These are phyloP conservation scores for Rhysida immarginata DNA, from an alignment of 1,140 invertebrate genomes.

Conservation along the genomic window DNA sequence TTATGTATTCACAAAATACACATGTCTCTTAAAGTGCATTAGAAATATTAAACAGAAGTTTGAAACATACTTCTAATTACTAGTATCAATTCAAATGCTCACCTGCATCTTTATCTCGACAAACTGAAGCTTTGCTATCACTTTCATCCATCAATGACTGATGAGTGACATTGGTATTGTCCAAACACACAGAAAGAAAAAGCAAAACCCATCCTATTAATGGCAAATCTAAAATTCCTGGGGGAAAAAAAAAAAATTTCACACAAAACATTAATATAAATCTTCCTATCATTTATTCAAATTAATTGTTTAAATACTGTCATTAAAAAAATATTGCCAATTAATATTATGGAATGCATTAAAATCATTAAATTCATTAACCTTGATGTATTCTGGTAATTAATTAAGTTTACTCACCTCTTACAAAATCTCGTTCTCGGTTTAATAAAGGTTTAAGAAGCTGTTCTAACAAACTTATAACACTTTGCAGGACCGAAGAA, in stretches of 20 bases:
- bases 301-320: too few species aligned
- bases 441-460: slow-evolving; percentile 21
- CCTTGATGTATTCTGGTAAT: too few species aligned
- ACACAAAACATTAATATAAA: neutral
- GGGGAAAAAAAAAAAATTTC: neutral
- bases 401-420: slow-evolving; percentile 1
- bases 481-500: slow-evolving; percentile 26
- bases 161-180: slow-evolving; percentile 28
- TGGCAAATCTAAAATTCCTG: slow-evolving; percentile 39
- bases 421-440: neutral
- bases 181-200: slow-evolving; percentile 57
- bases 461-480: slow-evolving; percentile 25
- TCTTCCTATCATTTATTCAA: neutral
- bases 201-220: slow-evolving; percentile 62
- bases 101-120: neutral
- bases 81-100: too few species aligned
- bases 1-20: too few species aligned
- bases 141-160: neutral
- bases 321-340: too few species aligned
- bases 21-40: too few species aligned
- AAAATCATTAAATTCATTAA: too few species aligned
- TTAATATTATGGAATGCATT: too few species aligned
- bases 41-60: too few species aligned
- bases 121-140: neutral
- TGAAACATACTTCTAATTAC: too few species aligned